phyloP scores from a whole-genome alignment of 2,888 invertebrate genomes.

The Pyrgus malvae region DNA sequence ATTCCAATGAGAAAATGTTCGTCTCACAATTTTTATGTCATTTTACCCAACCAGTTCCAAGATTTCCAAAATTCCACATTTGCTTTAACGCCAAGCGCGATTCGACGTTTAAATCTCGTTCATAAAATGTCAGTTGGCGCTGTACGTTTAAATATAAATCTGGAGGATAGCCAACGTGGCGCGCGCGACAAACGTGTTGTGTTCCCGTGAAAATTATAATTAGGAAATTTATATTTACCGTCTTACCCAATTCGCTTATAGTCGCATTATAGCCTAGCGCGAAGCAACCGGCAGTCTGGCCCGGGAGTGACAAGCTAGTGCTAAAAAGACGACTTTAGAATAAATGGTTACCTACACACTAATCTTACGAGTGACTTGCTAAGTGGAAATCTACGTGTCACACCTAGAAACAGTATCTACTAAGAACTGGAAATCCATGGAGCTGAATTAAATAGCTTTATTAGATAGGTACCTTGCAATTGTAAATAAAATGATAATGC shows the following conservation, averaged over 20 bases:
- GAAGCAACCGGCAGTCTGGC: slow-evolving; percentile 2
- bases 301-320: slow-evolving; percentile 18
- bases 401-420: no score
- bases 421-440: no score
- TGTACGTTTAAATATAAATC: slow-evolving; percentile 65
- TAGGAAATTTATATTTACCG: slow-evolving; percentile 67
- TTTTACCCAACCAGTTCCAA: background rate
- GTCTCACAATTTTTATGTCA: background rate
- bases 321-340: slow-evolving; percentile 3
- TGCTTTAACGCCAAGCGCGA: slow-evolving; percentile 32
- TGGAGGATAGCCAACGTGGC: slow-evolving; percentile 62
- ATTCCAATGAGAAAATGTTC: background rate
- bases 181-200: slow-evolving; percentile 52
- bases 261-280: slow-evolving; percentile 25
- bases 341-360: background rate
- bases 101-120: slow-evolving; percentile 51
- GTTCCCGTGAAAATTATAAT: slow-evolving; percentile 75
- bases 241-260: slow-evolving; percentile 47
- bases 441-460: no score
- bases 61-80: slow-evolving; percentile 12
- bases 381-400: no score
- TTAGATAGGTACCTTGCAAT: no score
- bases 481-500: no score
- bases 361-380: background rate
- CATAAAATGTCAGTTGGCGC: slow-evolving; percentile 59